These are phyloP conservation scores for Enteromius thamalakanensis DNA, from an alignment of 2,797 vertebrate genomes.

Conservation along the genomic window DNA sequence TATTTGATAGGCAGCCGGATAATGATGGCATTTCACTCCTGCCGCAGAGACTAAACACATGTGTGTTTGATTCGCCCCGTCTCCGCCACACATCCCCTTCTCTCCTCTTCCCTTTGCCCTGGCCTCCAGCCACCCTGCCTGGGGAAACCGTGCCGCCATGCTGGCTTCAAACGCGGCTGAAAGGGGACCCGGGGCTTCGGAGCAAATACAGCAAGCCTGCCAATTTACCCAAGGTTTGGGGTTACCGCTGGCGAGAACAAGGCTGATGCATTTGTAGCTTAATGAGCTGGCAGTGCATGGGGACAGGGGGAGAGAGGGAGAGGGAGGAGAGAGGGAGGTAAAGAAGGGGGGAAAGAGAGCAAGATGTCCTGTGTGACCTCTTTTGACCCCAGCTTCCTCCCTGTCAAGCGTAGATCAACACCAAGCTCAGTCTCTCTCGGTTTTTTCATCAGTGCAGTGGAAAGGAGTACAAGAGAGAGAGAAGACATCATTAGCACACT, in stretches of 20 bases:
- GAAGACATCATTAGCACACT: slow-evolving; percentile 76
- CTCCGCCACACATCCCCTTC: slow-evolving; percentile 87
- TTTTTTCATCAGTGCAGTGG: slow-evolving; percentile 26
- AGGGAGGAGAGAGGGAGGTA: slow-evolving; percentile 51
- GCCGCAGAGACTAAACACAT: slow-evolving; percentile 92
- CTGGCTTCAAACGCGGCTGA: slow-evolving; percentile 86
- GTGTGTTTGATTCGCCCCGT: slow-evolving; percentile 83
- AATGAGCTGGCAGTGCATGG: slow-evolving; percentile 87
- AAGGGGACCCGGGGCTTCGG: slow-evolving; percentile 87
- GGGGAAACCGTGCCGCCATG: slow-evolving; percentile 67
- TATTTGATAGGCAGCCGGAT: slow-evolving; percentile 99
- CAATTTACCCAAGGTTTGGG: slow-evolving; percentile 87
- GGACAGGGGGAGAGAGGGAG: slow-evolving; percentile 39
- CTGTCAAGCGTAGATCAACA: slow-evolving; percentile 33
- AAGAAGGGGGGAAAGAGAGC: slow-evolving; percentile 52
- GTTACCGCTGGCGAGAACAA: slow-evolving; percentile 73
- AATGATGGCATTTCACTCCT: slow-evolving; percentile 99
- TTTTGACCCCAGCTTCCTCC: slow-evolving; percentile 31
- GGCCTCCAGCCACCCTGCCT: slow-evolving; percentile 83
- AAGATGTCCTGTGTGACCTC: slow-evolving; percentile 40
- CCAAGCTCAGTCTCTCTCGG: neutral
- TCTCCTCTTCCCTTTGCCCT: slow-evolving; percentile 77
- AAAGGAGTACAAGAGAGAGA: slow-evolving; percentile 58
- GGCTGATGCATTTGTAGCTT: slow-evolving; percentile 89
- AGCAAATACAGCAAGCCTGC: slow-evolving; percentile 87